Conservation (phyloP, 92 coral and sea anemone genomes). For the Porites lobata region DNA sequence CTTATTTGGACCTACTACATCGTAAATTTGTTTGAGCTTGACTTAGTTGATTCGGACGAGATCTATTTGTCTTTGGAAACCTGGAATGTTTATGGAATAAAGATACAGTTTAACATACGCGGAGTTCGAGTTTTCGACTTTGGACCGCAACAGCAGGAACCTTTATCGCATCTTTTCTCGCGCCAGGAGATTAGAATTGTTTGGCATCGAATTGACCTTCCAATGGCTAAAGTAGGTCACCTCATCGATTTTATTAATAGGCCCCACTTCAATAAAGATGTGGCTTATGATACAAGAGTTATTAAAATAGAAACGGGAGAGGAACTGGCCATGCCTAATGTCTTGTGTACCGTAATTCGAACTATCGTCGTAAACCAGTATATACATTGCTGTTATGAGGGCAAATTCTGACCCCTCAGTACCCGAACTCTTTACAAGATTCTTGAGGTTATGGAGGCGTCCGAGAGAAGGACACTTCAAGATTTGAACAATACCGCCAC, state of each 20-base stretch:
- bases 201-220: slow-evolving; percentile 56
- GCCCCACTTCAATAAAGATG: slow-evolving; percentile 66
- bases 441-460: slow-evolving; percentile 72
- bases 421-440: slow-evolving; percentile 53
- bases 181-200: slow-evolving; percentile 23
- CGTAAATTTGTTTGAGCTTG: too few species aligned
- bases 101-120: too few species aligned
- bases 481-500: slow-evolving; percentile 82
- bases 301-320: slow-evolving; percentile 65
- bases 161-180: too few species aligned
- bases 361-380: slow-evolving; percentile 69
- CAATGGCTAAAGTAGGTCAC: slow-evolving; percentile 63
- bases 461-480: slow-evolving; percentile 63
- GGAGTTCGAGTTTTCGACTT: too few species aligned
- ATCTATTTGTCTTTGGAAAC: too few species aligned
- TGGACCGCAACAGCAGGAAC: too few species aligned
- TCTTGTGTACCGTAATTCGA: slow-evolving; percentile 69
- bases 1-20: too few species aligned
- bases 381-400: slow-evolving; percentile 58
- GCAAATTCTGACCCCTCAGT: slow-evolving; percentile 57
- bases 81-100: too few species aligned
- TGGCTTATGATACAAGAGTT: slow-evolving; percentile 64
- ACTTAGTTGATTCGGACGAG: too few species aligned
- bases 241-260: slow-evolving; percentile 56
- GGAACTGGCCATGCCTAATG: slow-evolving; percentile 62